Evolutionary conservation across 2,113 vertebrate genomes (phyloP), one percentile per base, ranked within the genome.

Genomic region (Illadopsis cleaveri): DNA sequence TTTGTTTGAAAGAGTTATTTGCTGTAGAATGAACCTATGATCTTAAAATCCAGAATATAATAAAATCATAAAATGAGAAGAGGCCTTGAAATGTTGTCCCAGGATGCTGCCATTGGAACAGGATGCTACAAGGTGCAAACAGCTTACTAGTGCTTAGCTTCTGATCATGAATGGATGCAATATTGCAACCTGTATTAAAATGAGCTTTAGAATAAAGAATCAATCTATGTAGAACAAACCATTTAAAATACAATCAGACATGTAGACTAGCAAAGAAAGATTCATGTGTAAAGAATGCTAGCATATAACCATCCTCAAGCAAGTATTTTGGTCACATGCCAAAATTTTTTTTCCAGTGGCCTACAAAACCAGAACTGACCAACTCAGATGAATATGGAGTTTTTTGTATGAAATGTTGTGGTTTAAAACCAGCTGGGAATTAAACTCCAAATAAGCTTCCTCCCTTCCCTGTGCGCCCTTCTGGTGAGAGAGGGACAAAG

Each of bases 181-280:
- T 33, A 47, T 4, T 38, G 12, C 11, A 30, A 47, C 5, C 14
- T 37, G 12, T 38, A 19, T 10, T 72, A 86, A 62, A 78, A 77
- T 18, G 23, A 70, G 4, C 31, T 51, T 89, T 68, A 51, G 35
- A 81, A 35, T 6, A 60, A 56, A 61, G 3, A 44, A 28, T 50
- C 16, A 40, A 3, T 30, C 16, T 15, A 23, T 42, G 12, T 28
- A 66, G 50, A 76, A 33, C 4, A 92, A 66, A 38, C 1, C 1
- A 15, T 16, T 37, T 19, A 28, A 70, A 56, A 8, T 28, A 33
- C n/a, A 40, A 45, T 38, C 33, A 40, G 25, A 35, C 17, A 24
- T 70, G 4, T n/a, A 58, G 23, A 48, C 12, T 3, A 53, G 11
- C 0, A 0, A 58, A 53, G 44, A 65, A 56, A 61, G 2, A 31